phyloP scores from a whole-genome alignment of 1,140 invertebrate species.

The Chelonus insularis region DNA sequence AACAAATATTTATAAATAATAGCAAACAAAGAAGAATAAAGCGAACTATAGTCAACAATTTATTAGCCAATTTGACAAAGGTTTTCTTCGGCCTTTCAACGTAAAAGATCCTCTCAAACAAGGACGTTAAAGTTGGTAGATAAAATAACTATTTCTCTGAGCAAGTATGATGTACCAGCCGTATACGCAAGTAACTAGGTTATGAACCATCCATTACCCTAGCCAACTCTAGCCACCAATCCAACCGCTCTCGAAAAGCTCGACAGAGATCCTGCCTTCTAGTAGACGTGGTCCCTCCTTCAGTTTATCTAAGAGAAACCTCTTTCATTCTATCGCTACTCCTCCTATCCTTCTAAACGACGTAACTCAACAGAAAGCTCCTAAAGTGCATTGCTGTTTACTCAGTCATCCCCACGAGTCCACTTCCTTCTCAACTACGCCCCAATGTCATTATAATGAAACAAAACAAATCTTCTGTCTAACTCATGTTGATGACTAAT shows the following conservation, averaged over 20 bases:
- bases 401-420: too few relatives aligned
- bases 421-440: too few relatives aligned
- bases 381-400: too few relatives aligned
- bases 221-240: slow-evolving; percentile 19
- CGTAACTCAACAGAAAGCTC: not conserved
- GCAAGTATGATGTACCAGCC: slow-evolving; percentile 13
- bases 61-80: too few relatives aligned
- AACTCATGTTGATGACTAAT: too few relatives aligned
- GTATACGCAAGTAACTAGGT: slow-evolving; percentile 31
- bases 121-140: not conserved
- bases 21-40: too few relatives aligned
- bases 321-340: not conserved
- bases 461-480: too few relatives aligned
- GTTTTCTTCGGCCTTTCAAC: too few relatives aligned
- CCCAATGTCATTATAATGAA: too few relatives aligned
- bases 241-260: slow-evolving; percentile 10
- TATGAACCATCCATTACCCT: slow-evolving; percentile 36
- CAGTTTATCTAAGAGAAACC: slow-evolving; percentile 3
- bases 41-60: too few relatives aligned
- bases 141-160: not conserved
- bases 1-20: too few relatives aligned
- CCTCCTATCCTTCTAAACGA: not conserved
- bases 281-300: not conserved
- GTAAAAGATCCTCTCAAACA: too few relatives aligned
- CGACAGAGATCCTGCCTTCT: slow-evolving; percentile 1